Conservation (phyloP, 2,797 vertebrate species). For the Poeciliopsis gracilis region DNA sequence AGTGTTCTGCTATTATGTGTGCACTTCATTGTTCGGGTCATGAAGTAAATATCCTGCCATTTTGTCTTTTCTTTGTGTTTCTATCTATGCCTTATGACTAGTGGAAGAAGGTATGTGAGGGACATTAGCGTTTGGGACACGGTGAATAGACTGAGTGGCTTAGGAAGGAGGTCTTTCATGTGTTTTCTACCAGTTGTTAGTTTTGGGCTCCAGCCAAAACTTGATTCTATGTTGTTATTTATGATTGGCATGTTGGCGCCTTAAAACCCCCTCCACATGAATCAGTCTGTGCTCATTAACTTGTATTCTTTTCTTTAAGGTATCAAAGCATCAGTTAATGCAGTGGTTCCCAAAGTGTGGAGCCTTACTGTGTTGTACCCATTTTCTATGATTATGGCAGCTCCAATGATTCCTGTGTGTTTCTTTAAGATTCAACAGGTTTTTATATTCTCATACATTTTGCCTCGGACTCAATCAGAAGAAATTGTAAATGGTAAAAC, state of each 20-base stretch:
- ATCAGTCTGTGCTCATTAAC: neutral
- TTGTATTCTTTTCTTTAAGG: neutral
- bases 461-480: slow-evolving; percentile 1
- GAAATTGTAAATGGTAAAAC: slow-evolving; percentile 27
- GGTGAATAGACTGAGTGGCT: neutral
- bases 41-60: neutral
- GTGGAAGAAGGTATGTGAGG: neutral
- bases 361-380: neutral
- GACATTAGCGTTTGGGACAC: neutral
- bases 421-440: neutral
- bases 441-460: neutral
- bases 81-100: neutral
- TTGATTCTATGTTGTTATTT: neutral
- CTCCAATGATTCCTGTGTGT: neutral
- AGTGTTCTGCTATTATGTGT: neutral
- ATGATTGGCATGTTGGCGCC: neutral
- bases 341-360: neutral
- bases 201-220: neutral
- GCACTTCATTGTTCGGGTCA: neutral
- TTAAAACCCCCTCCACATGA: neutral
- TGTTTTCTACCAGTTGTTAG: neutral
- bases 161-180: neutral
- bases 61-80: slow-evolving; percentile 1
- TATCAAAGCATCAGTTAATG: neutral
- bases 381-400: neutral